Base-by-base conservation (phyloP, 53 echinoderm and acorn worm genomes). In the Zoroaster sp. region DNA sequence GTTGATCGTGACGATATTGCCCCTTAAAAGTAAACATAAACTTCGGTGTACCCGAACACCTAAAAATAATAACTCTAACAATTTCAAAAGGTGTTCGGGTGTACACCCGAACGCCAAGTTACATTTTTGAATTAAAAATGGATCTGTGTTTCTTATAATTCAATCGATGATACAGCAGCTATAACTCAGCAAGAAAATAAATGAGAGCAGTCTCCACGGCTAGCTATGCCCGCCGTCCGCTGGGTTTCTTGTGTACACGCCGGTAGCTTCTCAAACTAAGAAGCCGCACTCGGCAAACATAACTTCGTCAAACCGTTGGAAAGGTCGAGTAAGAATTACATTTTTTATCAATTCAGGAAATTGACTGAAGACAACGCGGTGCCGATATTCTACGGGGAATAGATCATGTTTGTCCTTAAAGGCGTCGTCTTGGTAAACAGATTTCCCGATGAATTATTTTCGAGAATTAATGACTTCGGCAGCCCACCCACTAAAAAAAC, bases 271-370 rank as follows among this genome's bases (percentile, higher is more conserved):
- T 75, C 44, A 28, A 46, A 25, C 15, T 9, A 10, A 34, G 33
- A 31, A 76, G 45, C 45, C 47, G 41, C 76, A 31, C 51, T 76
- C 76, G 32, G 46, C 35, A 76, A 76, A 76, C 76, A 76, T 0
- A 49, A 41, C 45, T 49, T 14, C 51, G 76, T 76, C 76, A 51
- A 76, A 18, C 76, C 30, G 17, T 14, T 11, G 35, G 49, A 42
- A 17, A 30, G n/a, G 47, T 12, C 13, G 18, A 47, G 51, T 7
- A 17, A 17, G 45, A 21, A 45, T 74, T 37, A 31, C 6, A 11
- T 17, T 75, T 49, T 75, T 49, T 30, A 76, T 76, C 52, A 76
- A 76, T 76, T 51, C 46, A 21, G 17, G 49, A 34, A 47, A 34
- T 47, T 47, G 51, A 76, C 45, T 76, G 15, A 76, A 76, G 76